phyloP scores from a whole-genome alignment of 1,140 invertebrate species.

The Lordiphosa collinella region DNA sequence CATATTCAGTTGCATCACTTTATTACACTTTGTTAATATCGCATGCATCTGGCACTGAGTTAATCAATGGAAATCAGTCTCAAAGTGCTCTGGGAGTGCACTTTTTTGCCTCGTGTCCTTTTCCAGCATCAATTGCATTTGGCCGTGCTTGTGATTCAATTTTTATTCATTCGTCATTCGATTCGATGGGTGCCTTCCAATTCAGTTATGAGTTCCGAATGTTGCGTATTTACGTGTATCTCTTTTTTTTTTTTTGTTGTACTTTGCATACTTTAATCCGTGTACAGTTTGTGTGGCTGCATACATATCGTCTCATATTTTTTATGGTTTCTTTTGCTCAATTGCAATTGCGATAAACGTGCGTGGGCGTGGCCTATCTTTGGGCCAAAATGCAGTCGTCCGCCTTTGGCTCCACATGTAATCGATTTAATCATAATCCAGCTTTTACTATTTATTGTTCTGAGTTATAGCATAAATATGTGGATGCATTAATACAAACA shows the following conservation, averaged over 20 bases:
- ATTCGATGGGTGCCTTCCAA: conserved; percentile 37
- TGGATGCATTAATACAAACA: conserved; percentile 73
- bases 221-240: conserved; percentile 43
- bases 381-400: conserved; percentile 56
- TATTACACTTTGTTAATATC: no score
- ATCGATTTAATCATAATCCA: conserved; percentile 78
- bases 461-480: conserved; percentile 78
- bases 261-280: conserved; percentile 21
- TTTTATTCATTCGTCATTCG: conserved; percentile 48
- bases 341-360: conserved; percentile 54
- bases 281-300: conserved; percentile 62
- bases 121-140: conserved; percentile 47
- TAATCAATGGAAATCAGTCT: no score
- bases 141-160: conserved; percentile 43
- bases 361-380: conserved; percentile 56
- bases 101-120: no score
- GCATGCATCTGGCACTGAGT: no score
- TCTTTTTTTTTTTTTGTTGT: neutral
- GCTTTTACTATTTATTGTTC: conserved; percentile 78
- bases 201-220: conserved; percentile 61
- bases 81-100: no score
- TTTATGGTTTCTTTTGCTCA: conserved; percentile 55
- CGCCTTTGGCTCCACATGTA: conserved; percentile 48
- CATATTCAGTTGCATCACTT: no score
- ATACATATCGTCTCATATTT: conserved; percentile 28